These are phyloP conservation scores for Sisyra nigra DNA, from an alignment of 2,888 invertebrate species.

Conservation along the genomic window DNA sequence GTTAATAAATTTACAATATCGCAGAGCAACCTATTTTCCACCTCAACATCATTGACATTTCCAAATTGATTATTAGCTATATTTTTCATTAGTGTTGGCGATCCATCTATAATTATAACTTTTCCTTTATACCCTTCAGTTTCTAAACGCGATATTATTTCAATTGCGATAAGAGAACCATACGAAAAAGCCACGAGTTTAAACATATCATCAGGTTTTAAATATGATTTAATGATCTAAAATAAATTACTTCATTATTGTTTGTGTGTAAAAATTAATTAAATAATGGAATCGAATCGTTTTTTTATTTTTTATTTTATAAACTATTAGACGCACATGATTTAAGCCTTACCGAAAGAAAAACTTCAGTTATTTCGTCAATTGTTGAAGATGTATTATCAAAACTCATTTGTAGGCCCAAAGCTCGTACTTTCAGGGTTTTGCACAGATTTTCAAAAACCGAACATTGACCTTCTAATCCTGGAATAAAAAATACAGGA, in stretches of 20 bases:
- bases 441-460: conserved; percentile 33
- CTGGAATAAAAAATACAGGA: conserved; percentile 44
- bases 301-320: too few relatives aligned
- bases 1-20: conserved; percentile 32
- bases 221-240: conserved; percentile 36
- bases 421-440: conserved; percentile 32
- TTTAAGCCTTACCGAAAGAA: conserved; percentile 39
- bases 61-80: conserved; percentile 28
- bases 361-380: conserved; percentile 31
- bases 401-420: conserved; percentile 35
- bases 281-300: too few relatives aligned
- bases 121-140: conserved; percentile 42
- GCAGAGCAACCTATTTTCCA: conserved; percentile 37
- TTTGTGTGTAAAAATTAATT: too few relatives aligned
- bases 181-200: conserved; percentile 77
- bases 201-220: conserved; percentile 41
- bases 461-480: conserved; percentile 46
- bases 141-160: conserved; percentile 58
- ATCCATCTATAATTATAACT: conserved; percentile 64
- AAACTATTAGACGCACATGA: too few relatives aligned
- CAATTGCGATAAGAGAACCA: conserved; percentile 61
- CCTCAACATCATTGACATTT: conserved; percentile 28
- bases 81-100: conserved; percentile 45
- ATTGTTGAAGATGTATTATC: conserved; percentile 29
- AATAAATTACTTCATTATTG: conserved; percentile 36